phyloP scores from a whole-genome alignment of 2,888 invertebrate genomes.

The Orthosia cruda region DNA sequence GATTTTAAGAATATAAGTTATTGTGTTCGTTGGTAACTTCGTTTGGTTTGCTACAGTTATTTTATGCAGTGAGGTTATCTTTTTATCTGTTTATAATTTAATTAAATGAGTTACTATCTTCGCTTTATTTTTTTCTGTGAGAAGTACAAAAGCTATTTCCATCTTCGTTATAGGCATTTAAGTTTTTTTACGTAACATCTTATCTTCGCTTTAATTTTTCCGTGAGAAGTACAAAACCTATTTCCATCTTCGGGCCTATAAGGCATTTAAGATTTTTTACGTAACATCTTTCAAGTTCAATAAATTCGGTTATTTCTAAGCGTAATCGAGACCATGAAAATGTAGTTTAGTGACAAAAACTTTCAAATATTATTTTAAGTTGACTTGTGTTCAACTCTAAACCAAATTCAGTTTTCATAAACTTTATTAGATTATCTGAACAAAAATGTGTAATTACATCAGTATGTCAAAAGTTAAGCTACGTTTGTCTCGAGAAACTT shows the following conservation, averaged over 20 bases:
- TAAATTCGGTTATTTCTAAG: neutral
- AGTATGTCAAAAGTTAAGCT: slow-evolving; percentile 63
- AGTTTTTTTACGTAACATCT: too few relatives aligned
- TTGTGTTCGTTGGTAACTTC: slow-evolving; percentile 2
- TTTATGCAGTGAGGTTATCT: neutral
- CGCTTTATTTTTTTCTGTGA: neutral
- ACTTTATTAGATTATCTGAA: slow-evolving; percentile 4
- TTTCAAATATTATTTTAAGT: neutral
- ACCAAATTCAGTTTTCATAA: slow-evolving; percentile 5
- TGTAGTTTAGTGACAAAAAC: neutral
- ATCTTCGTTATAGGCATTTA: neutral
- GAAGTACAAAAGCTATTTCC: neutral
- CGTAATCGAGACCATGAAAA: neutral
- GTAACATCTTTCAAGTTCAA: neutral
- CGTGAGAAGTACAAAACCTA: neutral
- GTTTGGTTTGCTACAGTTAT: slow-evolving; percentile 16
- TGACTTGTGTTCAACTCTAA: neutral
- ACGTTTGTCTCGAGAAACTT: slow-evolving; percentile 55
- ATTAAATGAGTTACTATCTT: neutral
- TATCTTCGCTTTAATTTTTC: neutral
- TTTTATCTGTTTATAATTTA: slow-evolving; percentile 2
- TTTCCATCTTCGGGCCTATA: neutral
- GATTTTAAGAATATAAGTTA: slow-evolving; percentile 38
- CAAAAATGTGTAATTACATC: slow-evolving; percentile 65
- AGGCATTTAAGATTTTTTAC: neutral